Conservation (phyloP, 2,113 vertebrate species). For the Sphaerodactylus townsendi region DNA sequence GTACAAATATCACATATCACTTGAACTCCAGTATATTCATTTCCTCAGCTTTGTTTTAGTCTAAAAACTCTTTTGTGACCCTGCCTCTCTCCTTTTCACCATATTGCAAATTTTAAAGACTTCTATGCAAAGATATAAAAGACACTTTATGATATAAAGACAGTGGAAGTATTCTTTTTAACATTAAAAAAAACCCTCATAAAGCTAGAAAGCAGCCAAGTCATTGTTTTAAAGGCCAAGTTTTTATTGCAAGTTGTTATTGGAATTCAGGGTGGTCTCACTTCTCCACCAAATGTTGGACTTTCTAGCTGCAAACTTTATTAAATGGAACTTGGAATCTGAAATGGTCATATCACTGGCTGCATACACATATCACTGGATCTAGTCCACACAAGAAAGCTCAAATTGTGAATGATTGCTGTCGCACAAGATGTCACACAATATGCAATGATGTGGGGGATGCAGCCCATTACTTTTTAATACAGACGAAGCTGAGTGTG, state of each 20-base stretch:
- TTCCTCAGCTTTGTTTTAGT: background rate
- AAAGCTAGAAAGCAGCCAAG: slow-evolving; percentile 34
- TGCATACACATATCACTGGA: no score
- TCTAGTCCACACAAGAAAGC: no score
- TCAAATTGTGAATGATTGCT: no score
- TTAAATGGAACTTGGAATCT: slow-evolving; percentile 47
- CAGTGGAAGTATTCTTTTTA: slow-evolving; percentile 32
- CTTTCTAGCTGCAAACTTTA: slow-evolving; percentile 35
- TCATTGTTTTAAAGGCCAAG: slow-evolving; percentile 45
- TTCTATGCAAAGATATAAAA: slow-evolving; percentile 1
- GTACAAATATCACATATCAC: slow-evolving; percentile 10
- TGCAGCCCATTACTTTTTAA: no score
- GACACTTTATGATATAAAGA: slow-evolving; percentile 22
- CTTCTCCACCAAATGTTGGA: slow-evolving; percentile 18
- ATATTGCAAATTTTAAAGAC: slow-evolving; percentile 6
- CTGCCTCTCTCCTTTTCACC: background rate
- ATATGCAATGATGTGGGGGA: no score
- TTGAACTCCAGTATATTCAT: background rate
- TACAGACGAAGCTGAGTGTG: background rate
- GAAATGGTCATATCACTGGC: slow-evolving; percentile 8
- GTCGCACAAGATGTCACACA: no score
- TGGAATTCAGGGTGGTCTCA: slow-evolving; percentile 54
- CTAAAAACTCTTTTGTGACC: slow-evolving; percentile 3
- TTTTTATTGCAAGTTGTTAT: slow-evolving; percentile 25
- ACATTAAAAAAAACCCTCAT: background rate